Conservation (phyloP, 2,113 vertebrate species). For the Edolisoma coerulescens region DNA sequence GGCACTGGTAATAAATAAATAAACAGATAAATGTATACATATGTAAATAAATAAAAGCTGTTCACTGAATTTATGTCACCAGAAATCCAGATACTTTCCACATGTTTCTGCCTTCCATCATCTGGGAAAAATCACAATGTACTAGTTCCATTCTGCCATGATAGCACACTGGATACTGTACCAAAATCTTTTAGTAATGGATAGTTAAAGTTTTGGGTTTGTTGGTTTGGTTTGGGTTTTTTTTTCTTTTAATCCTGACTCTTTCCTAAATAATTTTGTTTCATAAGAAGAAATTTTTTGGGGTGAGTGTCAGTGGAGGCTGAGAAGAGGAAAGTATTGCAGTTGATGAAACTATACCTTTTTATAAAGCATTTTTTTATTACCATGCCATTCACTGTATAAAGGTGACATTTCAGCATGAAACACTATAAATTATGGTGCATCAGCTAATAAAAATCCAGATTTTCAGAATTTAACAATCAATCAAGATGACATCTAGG, state of each 20-base stretch:
- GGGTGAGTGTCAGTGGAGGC: background rate
- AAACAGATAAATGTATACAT: background rate
- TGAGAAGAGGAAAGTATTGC: background rate
- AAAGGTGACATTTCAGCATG: background rate
- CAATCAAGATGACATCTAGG: background rate
- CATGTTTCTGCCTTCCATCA: constrained; percentile 20
- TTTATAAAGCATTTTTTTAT: background rate
- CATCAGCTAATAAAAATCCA: background rate
- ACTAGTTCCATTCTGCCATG: background rate
- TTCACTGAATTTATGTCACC: background rate
- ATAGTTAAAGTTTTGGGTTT: background rate
- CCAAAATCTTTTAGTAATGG: background rate
- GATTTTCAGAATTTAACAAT: background rate
- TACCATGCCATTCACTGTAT: background rate
- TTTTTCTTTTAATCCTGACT: background rate
- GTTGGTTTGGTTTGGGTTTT: background rate
- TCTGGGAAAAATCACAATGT: constrained; percentile 25
- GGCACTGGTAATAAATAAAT: background rate
- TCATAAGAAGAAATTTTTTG: background rate
- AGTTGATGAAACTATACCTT: background rate
- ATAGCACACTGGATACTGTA: background rate
- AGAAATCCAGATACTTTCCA: constrained; percentile 22
- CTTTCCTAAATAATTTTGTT: background rate
- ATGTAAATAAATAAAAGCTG: constrained; percentile 12
- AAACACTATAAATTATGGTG: background rate